Conservation (phyloP, 2,113 vertebrate species). For the Athene cunicularia region DNA sequence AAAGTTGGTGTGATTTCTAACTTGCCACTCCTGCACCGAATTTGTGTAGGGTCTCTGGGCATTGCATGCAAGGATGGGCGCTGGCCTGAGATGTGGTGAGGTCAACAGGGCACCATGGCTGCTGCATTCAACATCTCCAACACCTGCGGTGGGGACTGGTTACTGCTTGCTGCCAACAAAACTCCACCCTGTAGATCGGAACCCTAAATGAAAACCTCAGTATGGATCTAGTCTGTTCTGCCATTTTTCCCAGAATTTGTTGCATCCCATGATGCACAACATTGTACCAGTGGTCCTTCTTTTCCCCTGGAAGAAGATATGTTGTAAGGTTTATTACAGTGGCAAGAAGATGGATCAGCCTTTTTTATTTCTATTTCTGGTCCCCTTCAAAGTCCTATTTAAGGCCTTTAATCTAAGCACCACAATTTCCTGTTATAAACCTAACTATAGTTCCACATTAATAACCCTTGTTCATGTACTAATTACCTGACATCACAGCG, state of each 20-base stretch:
- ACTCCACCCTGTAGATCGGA: background rate
- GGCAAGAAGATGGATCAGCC: background rate
- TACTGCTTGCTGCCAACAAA: background rate
- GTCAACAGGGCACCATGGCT: background rate
- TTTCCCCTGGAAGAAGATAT: background rate
- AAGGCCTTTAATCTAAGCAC: background rate
- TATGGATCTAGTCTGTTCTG: background rate
- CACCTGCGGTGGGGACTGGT: fast-evolving
- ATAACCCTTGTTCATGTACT: background rate
- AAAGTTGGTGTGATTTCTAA: background rate
- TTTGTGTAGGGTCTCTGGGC: background rate
- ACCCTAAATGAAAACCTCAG: background rate
- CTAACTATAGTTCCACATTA: background rate
- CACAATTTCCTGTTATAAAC: background rate
- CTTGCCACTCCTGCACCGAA: fast-evolving
- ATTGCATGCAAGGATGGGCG: fast-evolving
- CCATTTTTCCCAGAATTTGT: background rate
- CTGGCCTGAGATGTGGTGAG: background rate
- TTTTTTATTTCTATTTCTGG: background rate
- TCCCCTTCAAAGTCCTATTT: background rate
- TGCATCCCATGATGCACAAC: background rate
- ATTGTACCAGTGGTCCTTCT: background rate
- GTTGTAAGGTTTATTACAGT: background rate
- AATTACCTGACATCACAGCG: background rate
- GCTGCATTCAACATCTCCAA: background rate